A percentile compares a stretch with the other conserved stretches of the same genome.
These are phyloP conservation scores for Drosophila infuscata DNA, from an alignment of 2,888 invertebrate species.

Conservation along the genomic window DNA sequence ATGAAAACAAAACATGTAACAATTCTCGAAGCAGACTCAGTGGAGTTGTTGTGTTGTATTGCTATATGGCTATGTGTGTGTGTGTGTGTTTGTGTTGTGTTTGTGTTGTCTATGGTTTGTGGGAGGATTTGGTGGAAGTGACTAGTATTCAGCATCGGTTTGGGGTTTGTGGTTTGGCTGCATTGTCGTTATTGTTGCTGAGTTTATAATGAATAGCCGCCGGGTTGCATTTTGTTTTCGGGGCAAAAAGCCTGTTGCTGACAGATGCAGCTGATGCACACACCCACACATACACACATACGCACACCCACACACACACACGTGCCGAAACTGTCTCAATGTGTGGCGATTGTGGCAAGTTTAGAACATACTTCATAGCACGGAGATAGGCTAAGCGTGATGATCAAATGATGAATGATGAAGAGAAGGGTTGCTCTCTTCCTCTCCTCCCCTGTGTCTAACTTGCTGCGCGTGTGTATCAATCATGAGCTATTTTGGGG, in stretches of 20 bases:
- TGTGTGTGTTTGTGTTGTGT: constrained; percentile 6
- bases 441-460: not conserved
- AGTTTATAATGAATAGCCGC: constrained; percentile 56
- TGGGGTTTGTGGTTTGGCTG: constrained; percentile 38
- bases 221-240: constrained; percentile 22
- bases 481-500: constrained; percentile 45
- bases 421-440: not conserved
- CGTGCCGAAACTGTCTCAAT: not conserved
- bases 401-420: constrained; percentile 64
- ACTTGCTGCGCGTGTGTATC: constrained; percentile 25
- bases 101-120: constrained; percentile 3
- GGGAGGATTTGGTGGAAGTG: constrained; percentile 18
- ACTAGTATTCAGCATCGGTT: constrained; percentile 17
- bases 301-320: not conserved
- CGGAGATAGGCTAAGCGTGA: constrained; percentile 30
- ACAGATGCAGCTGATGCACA: constrained; percentile 22
- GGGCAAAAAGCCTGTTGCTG: constrained; percentile 64
- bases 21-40: constrained; percentile 48
- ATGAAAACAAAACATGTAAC: constrained; percentile 34
- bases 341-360: constrained; percentile 11
- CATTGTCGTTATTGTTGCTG: constrained; percentile 32
- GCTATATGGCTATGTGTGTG: not conserved
- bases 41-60: constrained; percentile 41
- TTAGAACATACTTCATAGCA: constrained; percentile 48
- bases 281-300: not conserved